Conservation (phyloP, 2,113 vertebrate genomes). For the Prunella fulvescens region DNA sequence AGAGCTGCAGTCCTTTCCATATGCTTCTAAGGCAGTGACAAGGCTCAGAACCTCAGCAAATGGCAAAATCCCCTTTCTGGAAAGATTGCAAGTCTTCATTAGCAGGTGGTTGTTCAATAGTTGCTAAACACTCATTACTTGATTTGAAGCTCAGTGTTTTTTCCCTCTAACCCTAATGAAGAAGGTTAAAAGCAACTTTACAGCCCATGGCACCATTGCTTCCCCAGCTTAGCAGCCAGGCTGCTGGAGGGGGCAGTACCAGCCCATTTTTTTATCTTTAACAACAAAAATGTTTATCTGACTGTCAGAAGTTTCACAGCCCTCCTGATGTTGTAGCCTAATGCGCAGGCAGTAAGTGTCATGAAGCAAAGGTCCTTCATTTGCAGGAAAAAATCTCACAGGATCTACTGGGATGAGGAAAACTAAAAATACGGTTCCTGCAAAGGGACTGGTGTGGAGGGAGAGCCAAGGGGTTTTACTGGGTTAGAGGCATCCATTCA, state of each 20-base stretch:
- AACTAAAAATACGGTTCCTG: background rate
- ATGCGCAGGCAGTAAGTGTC: background rate
- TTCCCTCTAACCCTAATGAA: background rate
- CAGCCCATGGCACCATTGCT: background rate
- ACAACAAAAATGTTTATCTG: background rate
- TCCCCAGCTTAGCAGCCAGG: background rate
- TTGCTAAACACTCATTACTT: background rate
- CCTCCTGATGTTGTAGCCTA: background rate
- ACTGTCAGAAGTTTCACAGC: background rate
- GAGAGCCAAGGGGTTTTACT: background rate
- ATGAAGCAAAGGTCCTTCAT: background rate
- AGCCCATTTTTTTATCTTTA: background rate
- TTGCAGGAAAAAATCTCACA: background rate
- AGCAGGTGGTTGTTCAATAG: background rate
- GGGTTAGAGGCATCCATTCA: background rate
- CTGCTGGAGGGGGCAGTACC: background rate
- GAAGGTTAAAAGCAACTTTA: background rate
- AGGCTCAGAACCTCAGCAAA: background rate
- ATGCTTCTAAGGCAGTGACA: background rate
- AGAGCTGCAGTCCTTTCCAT: background rate
- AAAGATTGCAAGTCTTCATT: background rate
- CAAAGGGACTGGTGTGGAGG: background rate
- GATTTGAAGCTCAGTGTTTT: background rate
- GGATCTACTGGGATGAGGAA: background rate
- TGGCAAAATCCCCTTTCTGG: background rate